Conservation (phyloP, 2,888 invertebrate genomes). For the Griposia aprilina region DNA sequence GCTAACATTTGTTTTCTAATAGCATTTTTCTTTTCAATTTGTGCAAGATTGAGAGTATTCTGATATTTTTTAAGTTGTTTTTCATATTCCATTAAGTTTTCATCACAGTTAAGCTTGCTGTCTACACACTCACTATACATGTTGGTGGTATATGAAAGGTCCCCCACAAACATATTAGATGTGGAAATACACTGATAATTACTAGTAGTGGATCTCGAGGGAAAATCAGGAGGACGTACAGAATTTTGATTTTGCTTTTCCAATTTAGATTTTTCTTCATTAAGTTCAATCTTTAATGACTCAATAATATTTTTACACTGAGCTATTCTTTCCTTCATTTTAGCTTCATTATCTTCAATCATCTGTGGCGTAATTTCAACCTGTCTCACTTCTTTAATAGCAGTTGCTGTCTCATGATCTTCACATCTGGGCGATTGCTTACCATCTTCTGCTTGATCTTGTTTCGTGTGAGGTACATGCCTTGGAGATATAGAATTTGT, state of each 20-base stretch:
- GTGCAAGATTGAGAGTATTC: conserved; percentile 85
- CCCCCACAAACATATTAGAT: conserved; percentile 56
- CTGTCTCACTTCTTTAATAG: conserved; percentile 40
- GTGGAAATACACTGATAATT: conserved; percentile 60
- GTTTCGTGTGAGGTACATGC: conserved; percentile 41
- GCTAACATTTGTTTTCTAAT: conserved; percentile 87
- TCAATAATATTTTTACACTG: conserved; percentile 84
- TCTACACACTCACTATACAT: conserved; percentile 79
- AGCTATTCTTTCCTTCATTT: conserved; percentile 83
- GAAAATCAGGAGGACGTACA: conserved; percentile 44
- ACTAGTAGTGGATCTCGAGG: conserved; percentile 40
- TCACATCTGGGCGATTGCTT: conserved; percentile 44
- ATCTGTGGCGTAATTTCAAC: conserved; percentile 71
- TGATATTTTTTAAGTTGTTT: conserved; percentile 87
- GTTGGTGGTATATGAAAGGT: conserved; percentile 62
- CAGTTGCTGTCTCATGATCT: conserved; percentile 41
- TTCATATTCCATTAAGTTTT: conserved; percentile 85
- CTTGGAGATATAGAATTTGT: conserved; percentile 63
- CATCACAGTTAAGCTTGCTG: conserved; percentile 81
- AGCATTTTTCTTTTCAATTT: conserved; percentile 86
- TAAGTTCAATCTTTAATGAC: conserved; percentile 83
- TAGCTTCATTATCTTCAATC: conserved; percentile 80
- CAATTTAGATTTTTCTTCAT: conserved; percentile 82
- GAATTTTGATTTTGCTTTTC: conserved; percentile 73
- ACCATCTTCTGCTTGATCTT: conserved; percentile 41